Evolutionary conservation across 2,113 vertebrate genomes (phyloP).

Genomic region (Zeus faber): DNA sequence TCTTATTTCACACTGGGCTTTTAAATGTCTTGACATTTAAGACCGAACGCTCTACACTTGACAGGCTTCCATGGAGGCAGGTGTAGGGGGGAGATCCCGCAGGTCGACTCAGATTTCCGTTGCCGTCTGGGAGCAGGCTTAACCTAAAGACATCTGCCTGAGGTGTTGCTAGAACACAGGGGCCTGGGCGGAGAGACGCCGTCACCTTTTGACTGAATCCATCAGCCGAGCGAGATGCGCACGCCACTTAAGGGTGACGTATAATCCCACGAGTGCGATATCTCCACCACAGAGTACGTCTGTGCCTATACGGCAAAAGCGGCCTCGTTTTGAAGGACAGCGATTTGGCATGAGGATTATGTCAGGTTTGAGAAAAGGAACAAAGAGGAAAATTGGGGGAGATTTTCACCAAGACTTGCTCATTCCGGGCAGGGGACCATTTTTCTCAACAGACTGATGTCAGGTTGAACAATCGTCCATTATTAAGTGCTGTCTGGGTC

Average conservation of each 20-base stretch:
- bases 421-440: background rate
- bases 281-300: too few relatives aligned
- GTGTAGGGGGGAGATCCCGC: slow-evolving; percentile 16
- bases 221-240: too few relatives aligned
- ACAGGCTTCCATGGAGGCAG: slow-evolving; percentile 25
- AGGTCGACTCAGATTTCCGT: slow-evolving; percentile 32
- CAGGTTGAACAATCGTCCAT: slow-evolving; percentile 18
- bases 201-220: slow-evolving; percentile 43
- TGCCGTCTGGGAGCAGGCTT: slow-evolving; percentile 9
- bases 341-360: background rate
- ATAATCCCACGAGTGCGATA: too few relatives aligned
- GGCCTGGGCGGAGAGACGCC: slow-evolving; percentile 29
- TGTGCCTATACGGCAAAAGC: background rate
- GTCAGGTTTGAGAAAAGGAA: background rate
- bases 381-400: background rate
- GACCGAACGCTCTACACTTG: slow-evolving; percentile 18
- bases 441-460: slow-evolving; percentile 13
- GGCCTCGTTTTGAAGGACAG: background rate
- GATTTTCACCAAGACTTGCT: background rate
- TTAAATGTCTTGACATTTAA: slow-evolving; percentile 64
- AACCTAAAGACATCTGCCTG: slow-evolving; percentile 7
- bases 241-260: too few relatives aligned
- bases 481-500: too few relatives aligned
- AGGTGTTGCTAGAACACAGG: slow-evolving; percentile 18
- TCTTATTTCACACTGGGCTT: slow-evolving; percentile 42